Evolutionary conservation across 2,797 vertebrate genomes (phyloP).

Genomic region (Chanos chanos): DNA sequence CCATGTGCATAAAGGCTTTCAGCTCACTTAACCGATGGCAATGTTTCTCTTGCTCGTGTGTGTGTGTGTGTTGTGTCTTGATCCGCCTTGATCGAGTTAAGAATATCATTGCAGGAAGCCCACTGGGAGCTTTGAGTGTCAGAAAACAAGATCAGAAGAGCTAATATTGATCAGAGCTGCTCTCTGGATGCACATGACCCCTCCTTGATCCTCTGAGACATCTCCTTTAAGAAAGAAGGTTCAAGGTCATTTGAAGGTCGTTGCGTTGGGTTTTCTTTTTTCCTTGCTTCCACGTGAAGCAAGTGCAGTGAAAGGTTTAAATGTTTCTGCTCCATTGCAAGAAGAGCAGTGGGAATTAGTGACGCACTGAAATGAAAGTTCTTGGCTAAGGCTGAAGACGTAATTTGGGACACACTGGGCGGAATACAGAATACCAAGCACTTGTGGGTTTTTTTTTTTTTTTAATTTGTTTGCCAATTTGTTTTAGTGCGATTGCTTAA

Average conservation of each 20-base stretch:
- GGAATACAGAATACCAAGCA: too few species aligned
- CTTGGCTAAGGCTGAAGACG: too few species aligned
- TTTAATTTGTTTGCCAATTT: too few species aligned
- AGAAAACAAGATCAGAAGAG: conserved; percentile 26
- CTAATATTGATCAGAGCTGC: conserved; percentile 28
- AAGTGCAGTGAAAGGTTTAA: too few species aligned
- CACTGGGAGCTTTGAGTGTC: conserved; percentile 34
- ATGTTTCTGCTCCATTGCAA: too few species aligned
- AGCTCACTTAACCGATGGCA: conserved; percentile 6
- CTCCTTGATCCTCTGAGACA: neutral
- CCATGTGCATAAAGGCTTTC: neutral
- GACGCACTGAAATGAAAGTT: too few species aligned
- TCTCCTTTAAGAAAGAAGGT: neutral
- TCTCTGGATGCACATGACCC: conserved; percentile 29
- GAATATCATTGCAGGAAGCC: conserved; percentile 17
- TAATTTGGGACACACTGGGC: too few species aligned
- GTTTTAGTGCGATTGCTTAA: too few species aligned
- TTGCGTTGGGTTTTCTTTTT: neutral
- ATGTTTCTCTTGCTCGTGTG: neutral
- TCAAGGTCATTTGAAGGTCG: neutral
- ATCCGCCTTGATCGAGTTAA: conserved; percentile 22
- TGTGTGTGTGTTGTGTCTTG: conserved; percentile 17
- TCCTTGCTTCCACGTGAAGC: too few species aligned
- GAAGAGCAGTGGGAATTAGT: too few species aligned
- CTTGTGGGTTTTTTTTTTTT: neutral